These are phyloP conservation scores for Xestia xanthographa DNA, from an alignment of 2,888 invertebrate genomes.

Conservation along the genomic window DNA sequence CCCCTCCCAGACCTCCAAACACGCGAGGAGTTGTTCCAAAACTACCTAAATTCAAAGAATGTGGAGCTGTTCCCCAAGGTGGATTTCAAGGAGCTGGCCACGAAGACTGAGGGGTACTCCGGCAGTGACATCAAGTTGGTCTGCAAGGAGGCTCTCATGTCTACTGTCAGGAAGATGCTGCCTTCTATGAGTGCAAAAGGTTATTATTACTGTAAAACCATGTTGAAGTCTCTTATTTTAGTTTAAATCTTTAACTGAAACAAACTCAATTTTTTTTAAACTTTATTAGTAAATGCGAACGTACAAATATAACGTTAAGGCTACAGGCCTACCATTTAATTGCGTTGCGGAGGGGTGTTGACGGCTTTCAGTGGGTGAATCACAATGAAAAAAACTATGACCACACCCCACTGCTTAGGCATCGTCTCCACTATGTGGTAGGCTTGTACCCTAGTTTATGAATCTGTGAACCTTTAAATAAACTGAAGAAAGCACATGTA, in stretches of 20 bases:
- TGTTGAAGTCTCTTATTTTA: not conserved
- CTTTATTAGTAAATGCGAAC: not conserved
- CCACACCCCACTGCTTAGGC: not conserved
- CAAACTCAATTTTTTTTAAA: no score
- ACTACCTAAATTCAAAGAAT: slow-evolving; percentile 89
- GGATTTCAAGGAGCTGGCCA: slow-evolving; percentile 87
- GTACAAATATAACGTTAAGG: not conserved
- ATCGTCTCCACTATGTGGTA: not conserved
- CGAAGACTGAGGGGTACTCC: slow-evolving; percentile 94
- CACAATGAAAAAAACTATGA: not conserved
- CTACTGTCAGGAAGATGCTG: slow-evolving; percentile 92
- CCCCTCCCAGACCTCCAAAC: slow-evolving; percentile 93
- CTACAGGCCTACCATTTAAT: not conserved
- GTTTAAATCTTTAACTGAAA: not conserved
- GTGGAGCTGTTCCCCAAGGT: slow-evolving; percentile 85
- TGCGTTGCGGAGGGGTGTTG: not conserved
- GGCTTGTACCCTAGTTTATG: not conserved
- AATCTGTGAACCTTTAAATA: not conserved
- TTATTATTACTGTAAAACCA: slow-evolving; percentile 56
- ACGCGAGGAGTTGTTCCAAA: slow-evolving; percentile 92
- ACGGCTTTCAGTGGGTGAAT: not conserved
- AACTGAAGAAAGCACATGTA: not conserved
- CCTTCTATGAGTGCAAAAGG: slow-evolving; percentile 80
- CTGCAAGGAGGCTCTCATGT: slow-evolving; percentile 97
- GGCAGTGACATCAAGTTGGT: slow-evolving; percentile 96